Percentiles rank a stretch among this genome's conserved stretches.
phyloP scores from a whole-genome alignment of 2,888 invertebrate genomes.

The Biston betularia region DNA sequence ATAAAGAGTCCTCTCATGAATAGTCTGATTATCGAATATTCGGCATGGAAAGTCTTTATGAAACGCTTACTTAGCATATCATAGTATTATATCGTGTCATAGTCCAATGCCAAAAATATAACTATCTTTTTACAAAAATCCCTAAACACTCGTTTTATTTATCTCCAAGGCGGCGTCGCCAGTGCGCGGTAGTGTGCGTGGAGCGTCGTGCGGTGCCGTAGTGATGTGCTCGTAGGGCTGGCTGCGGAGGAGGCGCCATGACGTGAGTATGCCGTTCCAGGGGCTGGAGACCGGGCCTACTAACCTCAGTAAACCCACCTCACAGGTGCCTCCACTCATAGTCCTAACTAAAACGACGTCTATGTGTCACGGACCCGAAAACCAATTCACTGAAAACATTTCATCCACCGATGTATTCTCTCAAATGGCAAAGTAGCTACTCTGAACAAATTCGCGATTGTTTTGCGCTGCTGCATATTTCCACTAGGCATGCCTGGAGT shows the following conservation, averaged over 20 bases:
- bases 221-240: conserved; percentile 22
- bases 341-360: no score
- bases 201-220: conserved; percentile 6
- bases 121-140: conserved; percentile 87
- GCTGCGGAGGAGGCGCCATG: conserved; percentile 6
- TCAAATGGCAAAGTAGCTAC: no score
- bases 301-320: no score
- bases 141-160: conserved; percentile 82
- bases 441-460: no score
- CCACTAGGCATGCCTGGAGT: no score
- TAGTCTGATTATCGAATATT: conserved; percentile 86
- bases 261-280: conserved; percentile 18
- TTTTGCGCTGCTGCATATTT: no score
- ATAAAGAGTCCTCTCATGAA: conserved; percentile 86
- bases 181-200: conserved; percentile 35
- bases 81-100: conserved; percentile 87
- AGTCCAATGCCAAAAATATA: conserved; percentile 87
- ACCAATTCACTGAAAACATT: no score
- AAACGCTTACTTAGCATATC: conserved; percentile 87
- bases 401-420: no score
- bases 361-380: no score
- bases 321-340: no score
- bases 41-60: conserved; percentile 87
- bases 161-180: conserved; percentile 49
- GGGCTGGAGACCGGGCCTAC: no score